These are phyloP conservation scores for Clamator glandarius DNA, from an alignment of 2,797 vertebrate genomes.

Conservation along the genomic window DNA sequence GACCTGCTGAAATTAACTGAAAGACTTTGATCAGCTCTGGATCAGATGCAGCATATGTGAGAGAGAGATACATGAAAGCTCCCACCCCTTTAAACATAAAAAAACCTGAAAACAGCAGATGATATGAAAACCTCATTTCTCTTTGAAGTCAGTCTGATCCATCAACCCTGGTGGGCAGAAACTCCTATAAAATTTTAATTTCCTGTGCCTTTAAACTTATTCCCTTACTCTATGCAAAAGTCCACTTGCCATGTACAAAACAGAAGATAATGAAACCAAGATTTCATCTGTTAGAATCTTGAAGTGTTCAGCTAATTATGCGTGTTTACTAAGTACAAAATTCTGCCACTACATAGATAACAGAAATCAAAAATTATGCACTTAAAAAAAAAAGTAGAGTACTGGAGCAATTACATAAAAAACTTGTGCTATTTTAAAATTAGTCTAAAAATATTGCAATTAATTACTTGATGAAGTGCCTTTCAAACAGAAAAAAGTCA, in stretches of 20 bases:
- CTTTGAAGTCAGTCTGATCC: slow-evolving; percentile 59
- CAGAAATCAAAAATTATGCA: not conserved
- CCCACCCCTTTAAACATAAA: slow-evolving; percentile 1
- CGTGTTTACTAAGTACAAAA: not conserved
- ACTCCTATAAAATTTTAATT: slow-evolving; percentile 46
- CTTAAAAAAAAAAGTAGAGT: not conserved
- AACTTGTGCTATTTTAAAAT: not conserved
- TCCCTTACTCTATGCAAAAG: slow-evolving; percentile 2
- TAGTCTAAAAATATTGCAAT: not conserved
- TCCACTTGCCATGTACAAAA: slow-evolving; percentile 26
- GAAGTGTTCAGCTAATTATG: not conserved
- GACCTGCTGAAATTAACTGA: slow-evolving; percentile 7
- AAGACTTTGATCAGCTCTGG: slow-evolving; percentile 23
- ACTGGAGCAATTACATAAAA: not conserved
- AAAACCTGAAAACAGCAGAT: slow-evolving; percentile 30
- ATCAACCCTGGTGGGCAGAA: slow-evolving; percentile 43
- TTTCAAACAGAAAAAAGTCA: not conserved
- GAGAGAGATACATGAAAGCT: slow-evolving; percentile 32
- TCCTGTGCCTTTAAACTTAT: slow-evolving; percentile 30
- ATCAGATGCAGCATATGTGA: not conserved
- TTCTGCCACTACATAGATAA: not conserved
- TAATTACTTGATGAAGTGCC: not conserved
- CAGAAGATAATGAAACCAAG: not conserved
- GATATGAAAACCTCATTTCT: slow-evolving; percentile 23
- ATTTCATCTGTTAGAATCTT: not conserved